These are phyloP conservation scores for Lepidurus packardi DNA, from an alignment of 1,140 invertebrate genomes.

Conservation along the genomic window DNA sequence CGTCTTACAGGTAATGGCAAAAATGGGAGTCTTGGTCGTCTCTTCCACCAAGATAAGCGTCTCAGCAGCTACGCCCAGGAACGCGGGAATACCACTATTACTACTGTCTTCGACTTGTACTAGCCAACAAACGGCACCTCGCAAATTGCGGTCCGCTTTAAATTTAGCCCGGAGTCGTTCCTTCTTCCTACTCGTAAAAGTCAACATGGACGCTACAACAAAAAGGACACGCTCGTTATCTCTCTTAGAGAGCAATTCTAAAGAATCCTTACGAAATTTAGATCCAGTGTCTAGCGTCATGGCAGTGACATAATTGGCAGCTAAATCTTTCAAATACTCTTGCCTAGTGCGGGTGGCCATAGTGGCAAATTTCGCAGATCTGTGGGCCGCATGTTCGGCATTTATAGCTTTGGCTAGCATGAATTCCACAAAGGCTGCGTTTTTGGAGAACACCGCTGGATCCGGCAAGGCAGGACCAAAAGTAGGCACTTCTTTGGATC, in stretches of 20 bases:
- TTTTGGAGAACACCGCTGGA: slow-evolving; percentile 76
- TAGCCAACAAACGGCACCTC: slow-evolving; percentile 72
- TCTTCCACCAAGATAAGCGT: slow-evolving; percentile 82
- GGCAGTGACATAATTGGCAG: slow-evolving; percentile 74
- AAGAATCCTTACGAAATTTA: slow-evolving; percentile 72
- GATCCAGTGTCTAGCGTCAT: slow-evolving; percentile 76
- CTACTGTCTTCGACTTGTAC: slow-evolving; percentile 60
- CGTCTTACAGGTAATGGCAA: slow-evolving; percentile 74
- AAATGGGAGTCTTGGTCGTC: slow-evolving; percentile 71
- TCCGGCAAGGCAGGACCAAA: slow-evolving; percentile 90
- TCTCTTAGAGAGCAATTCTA: neutral
- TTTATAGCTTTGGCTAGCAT: slow-evolving; percentile 94
- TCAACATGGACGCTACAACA: slow-evolving; percentile 47
- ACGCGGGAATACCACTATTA: slow-evolving; percentile 64
- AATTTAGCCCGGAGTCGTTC: slow-evolving; percentile 58
- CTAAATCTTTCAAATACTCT: slow-evolving; percentile 85
- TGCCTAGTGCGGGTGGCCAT: slow-evolving; percentile 94
- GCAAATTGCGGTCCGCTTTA: slow-evolving; percentile 58
- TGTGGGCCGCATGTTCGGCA: slow-evolving; percentile 92
- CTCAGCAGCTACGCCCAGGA: slow-evolving; percentile 80
- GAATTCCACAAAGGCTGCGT: slow-evolving; percentile 85
- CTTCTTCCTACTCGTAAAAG: slow-evolving; percentile 66
- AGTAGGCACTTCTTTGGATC: slow-evolving; percentile 90
- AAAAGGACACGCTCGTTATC: slow-evolving; percentile 23
- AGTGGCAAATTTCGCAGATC: slow-evolving; percentile 92